These are phyloP conservation scores for Dasysyrphus tricinctus DNA, from an alignment of 2,888 invertebrate species.

Conservation along the genomic window DNA sequence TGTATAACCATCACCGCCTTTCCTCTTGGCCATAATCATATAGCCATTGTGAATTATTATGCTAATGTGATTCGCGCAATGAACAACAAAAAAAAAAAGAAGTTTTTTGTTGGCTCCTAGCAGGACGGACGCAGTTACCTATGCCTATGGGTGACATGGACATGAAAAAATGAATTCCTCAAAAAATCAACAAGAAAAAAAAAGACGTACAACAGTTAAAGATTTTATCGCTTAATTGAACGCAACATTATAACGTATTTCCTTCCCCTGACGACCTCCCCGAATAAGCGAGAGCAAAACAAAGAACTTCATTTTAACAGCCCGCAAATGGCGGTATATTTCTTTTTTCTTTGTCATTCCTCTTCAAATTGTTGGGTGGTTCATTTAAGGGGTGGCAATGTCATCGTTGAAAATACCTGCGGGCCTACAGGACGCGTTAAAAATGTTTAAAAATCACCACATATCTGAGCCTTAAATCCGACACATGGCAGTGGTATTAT, in stretches of 20 bases:
- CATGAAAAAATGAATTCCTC: conserved; percentile 22
- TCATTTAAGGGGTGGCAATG: conserved; percentile 26
- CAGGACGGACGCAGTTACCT: conserved; percentile 46
- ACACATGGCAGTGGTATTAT: conserved; percentile 60
- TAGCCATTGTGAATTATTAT: conserved; percentile 70
- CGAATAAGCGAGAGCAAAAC: conserved; percentile 30
- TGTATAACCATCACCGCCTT: conserved; percentile 45
- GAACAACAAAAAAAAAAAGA: not conserved
- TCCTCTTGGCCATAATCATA: conserved; percentile 57
- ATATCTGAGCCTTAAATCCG: conserved; percentile 66
- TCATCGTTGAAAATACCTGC: conserved; percentile 29
- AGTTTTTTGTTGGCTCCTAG: conserved; percentile 41
- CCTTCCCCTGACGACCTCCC: not conserved
- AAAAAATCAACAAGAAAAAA: conserved; percentile 7
- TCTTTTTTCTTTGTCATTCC: conserved; percentile 22
- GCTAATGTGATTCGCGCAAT: conserved; percentile 62
- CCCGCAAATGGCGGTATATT: conserved; percentile 42
- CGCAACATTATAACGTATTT: conserved; percentile 67
- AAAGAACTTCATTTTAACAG: conserved; percentile 62
- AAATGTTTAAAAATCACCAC: conserved; percentile 59
- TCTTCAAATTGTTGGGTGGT: conserved; percentile 19
- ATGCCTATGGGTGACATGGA: conserved; percentile 14
- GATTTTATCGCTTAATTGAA: conserved; percentile 75
- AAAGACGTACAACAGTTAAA: conserved; percentile 49
- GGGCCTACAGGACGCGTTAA: conserved; percentile 42